Evolutionary conservation across 2,888 invertebrate species (phyloP).

Genomic region (Helleia helle): DNA sequence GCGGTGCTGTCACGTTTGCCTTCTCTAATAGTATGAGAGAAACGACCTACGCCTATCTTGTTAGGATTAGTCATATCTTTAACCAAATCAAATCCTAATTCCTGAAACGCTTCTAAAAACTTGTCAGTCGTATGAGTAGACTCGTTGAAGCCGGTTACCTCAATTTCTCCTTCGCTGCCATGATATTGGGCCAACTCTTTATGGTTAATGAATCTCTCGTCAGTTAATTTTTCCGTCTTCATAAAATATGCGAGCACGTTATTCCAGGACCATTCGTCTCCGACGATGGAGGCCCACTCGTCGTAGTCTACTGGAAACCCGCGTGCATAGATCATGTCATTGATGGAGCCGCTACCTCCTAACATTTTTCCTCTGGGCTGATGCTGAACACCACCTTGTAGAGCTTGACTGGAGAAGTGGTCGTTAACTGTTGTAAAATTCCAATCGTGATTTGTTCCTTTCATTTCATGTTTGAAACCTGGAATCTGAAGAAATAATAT

Average conservation of each 20-base stretch:
- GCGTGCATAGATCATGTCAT: conserved; percentile 55
- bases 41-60: conserved; percentile 44
- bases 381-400: conserved; percentile 34
- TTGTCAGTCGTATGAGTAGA: conserved; percentile 28
- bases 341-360: conserved; percentile 52
- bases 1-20: conserved; percentile 43
- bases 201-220: conserved; percentile 38
- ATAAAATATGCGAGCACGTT: conserved; percentile 47
- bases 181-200: conserved; percentile 39
- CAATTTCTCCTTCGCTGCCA: conserved; percentile 42
- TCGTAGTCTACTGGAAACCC: conserved; percentile 51
- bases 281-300: conserved; percentile 42
- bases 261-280: conserved; percentile 44
- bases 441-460: conserved; percentile 45
- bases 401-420: conserved; percentile 37
- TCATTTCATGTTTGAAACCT: conserved; percentile 33
- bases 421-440: conserved; percentile 48
- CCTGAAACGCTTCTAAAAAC: conserved; percentile 41
- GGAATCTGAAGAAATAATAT: conserved; percentile 36
- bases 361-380: conserved; percentile 54
- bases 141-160: conserved; percentile 36
- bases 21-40: conserved; percentile 46
- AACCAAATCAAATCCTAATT: conserved; percentile 41
- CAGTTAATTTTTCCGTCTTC: conserved; percentile 49
- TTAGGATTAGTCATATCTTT: conserved; percentile 52